Evolutionary conservation across 2,113 vertebrate species (phyloP).

Genomic region (Coracopsis vasa): DNA sequence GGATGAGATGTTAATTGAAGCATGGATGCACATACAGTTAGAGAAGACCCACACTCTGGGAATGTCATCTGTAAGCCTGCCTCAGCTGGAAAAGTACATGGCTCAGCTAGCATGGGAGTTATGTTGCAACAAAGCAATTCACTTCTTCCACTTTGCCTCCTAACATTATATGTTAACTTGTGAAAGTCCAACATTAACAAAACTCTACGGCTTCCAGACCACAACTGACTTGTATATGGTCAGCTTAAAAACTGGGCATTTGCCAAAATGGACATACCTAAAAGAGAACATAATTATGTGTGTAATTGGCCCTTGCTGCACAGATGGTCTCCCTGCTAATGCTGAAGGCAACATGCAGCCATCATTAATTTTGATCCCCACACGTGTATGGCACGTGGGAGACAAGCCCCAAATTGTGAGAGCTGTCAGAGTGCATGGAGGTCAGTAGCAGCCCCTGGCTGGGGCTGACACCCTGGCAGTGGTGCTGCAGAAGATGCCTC

Average conservation of each 20-base stretch:
- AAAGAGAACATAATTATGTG: neutral
- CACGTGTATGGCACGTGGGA: accelerated
- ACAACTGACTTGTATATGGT: neutral
- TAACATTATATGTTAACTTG: neutral
- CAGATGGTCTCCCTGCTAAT: neutral
- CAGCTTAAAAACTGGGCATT: neutral
- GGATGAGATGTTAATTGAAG: neutral
- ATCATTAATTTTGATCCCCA: neutral
- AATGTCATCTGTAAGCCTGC: neutral
- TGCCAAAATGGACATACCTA: neutral
- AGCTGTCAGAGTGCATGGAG: accelerated
- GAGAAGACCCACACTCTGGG: neutral
- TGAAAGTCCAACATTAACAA: neutral
- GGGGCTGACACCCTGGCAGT: neutral
- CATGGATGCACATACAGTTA: neutral
- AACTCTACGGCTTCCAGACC: neutral
- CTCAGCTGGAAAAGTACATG: neutral
- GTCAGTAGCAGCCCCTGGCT: neutral
- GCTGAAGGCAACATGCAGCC: neutral
- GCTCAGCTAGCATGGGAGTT: neutral
- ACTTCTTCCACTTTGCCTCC: neutral
- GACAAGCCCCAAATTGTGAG: accelerated
- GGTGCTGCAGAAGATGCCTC: neutral
- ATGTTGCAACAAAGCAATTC: neutral
- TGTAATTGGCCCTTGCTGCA: neutral